A percentile compares a stretch with the other conserved stretches of the same genome.
Conservation (phyloP, 2,797 vertebrate species). For the Alcedo atthis region DNA sequence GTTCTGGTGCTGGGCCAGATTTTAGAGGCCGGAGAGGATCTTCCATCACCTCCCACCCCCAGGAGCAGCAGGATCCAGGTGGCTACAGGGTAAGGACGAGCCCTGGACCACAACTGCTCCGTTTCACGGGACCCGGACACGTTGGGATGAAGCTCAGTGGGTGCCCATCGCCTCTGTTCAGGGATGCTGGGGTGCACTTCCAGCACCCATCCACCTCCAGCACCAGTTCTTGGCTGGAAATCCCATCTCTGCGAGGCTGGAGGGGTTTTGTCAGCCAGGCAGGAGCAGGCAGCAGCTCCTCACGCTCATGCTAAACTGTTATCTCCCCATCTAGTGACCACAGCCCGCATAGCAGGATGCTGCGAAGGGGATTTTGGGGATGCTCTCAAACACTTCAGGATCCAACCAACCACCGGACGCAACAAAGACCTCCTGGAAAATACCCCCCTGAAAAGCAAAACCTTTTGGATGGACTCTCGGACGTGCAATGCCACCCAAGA, state of each 20-base stretch:
- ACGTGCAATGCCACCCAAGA: not conserved
- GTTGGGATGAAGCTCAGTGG: not conserved
- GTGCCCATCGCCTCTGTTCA: not conserved
- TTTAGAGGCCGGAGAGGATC: not conserved
- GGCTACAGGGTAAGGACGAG: not conserved
- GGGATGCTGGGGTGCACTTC: not conserved
- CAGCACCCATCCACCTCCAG: not conserved
- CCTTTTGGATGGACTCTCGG: not conserved
- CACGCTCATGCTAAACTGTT: slow-evolving; percentile 22
- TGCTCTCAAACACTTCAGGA: not conserved
- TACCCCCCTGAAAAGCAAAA: not conserved
- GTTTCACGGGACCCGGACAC: rapidly evolving
- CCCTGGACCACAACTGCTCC: not conserved
- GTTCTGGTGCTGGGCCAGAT: not conserved
- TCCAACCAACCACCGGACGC: not conserved
- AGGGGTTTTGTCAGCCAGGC: not conserved
- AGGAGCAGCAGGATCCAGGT: not conserved
- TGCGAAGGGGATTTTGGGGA: not conserved
- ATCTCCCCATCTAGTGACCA: slow-evolving; percentile 70
- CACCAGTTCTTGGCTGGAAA: not conserved
- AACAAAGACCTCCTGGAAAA: not conserved
- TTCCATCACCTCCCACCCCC: not conserved
- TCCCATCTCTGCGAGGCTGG: not conserved
- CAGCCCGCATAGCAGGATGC: slow-evolving; percentile 35
- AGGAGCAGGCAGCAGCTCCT: not conserved